Base-by-base conservation (phyloP, 2,888 invertebrate species). In the Drosophila nigricruria region DNA sequence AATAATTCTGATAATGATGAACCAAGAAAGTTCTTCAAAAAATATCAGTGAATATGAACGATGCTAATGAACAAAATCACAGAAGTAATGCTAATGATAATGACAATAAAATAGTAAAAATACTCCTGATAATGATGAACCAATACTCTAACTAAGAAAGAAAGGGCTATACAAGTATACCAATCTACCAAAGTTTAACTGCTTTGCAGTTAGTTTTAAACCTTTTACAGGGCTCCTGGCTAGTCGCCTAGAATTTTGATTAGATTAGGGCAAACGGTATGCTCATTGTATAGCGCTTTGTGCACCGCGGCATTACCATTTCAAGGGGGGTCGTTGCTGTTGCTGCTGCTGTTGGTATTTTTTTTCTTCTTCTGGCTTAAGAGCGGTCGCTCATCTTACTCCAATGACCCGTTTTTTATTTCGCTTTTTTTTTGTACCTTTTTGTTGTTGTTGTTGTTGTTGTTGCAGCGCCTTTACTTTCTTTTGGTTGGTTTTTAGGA, bases 361-460 rank as follows among this genome's bases (percentile, higher is more conserved):
- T 23, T 42, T 20, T 14, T 18, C 10, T 47, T 47, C 18, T 18
- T 25, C 61, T 57, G 57, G 56, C 25, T 57, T 43, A 27, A 50
- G 45, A 50, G 61, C 60, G 60, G 34, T 63, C 53, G 82, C 78
- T 88, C 82, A 82, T 73, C 86, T 84, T 86, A 86, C 85, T 90
- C 85, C 90, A 90, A 86, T 86, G 85, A 86, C 85, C 85, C 76
- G 87, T 86, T 86, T 86, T 49, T 86, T 83, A 81, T 77, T 84
- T 84, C 85, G 73, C 77, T 89, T 90, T 68, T 80, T 76, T 65
- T 75, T 12, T 20, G 6, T 12, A 6, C 40, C 56, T 53, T 36
- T 38, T 43, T 49, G 34, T 27, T 58, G 16, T 34, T 38, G 38
- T 42, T 66, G 14, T 50, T 82, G 56, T 68, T 81, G 47, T 59